Evolutionary conservation across 2,113 vertebrate species (phyloP).

Genomic region (Channa argus): DNA sequence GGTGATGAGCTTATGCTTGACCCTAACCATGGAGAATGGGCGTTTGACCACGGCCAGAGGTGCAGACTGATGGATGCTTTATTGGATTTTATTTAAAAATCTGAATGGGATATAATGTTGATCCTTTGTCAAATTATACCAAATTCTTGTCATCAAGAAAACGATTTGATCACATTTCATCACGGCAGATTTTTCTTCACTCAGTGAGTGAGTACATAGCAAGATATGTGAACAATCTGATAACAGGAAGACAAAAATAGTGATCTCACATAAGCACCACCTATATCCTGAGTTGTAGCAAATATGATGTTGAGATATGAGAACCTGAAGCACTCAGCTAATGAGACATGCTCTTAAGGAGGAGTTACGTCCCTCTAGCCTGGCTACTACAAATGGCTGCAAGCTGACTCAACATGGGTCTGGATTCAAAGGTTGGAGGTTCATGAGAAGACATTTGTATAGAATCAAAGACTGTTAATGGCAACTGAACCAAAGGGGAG

Average conservation of each 20-base stretch:
- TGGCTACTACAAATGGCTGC: not conserved
- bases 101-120: slow-evolving; percentile 7
- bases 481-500: not conserved
- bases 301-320: not conserved
- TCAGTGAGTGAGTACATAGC: not conserved
- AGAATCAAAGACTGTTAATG: slow-evolving; percentile 1
- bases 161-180: not conserved
- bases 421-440: not conserved
- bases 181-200: slow-evolving; percentile 2
- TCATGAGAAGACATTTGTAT: slow-evolving; percentile 4
- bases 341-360: slow-evolving; percentile 59
- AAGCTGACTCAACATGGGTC: not conserved
- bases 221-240: not conserved
- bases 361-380: slow-evolving; percentile 1
- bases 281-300: not conserved
- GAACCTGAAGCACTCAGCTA: slow-evolving; percentile 40
- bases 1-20: slow-evolving; percentile 44
- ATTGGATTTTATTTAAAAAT: not conserved
- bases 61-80: slow-evolving; percentile 14
- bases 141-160: no score
- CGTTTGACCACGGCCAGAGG: slow-evolving; percentile 24
- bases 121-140: not conserved
- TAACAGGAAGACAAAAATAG: no score
- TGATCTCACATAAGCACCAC: not conserved
- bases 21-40: slow-evolving; percentile 21